Evolutionary conservation across 2,888 invertebrate genomes (phyloP).

Genomic region (Tetragnatha montana): DNA sequence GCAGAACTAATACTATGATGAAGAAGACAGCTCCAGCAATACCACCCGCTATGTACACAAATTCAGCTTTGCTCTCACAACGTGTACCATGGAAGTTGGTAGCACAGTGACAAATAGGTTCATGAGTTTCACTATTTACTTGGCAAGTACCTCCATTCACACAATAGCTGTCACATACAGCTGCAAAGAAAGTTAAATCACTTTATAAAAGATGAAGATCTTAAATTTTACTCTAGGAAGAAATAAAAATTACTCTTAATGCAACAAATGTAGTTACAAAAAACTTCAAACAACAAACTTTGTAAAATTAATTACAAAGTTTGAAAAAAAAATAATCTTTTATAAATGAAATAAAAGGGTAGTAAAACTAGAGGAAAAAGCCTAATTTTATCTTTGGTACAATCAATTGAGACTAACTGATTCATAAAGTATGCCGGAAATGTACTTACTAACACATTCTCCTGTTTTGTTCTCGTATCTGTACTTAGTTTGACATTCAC

Average conservation of each 20-base stretch:
- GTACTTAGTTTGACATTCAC: constrained; percentile 94
- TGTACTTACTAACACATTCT: constrained; percentile 80
- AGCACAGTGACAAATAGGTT: constrained; percentile 90
- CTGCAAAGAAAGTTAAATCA: constrained; percentile 75
- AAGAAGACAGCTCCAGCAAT: constrained; percentile 95
- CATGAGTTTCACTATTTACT: constrained; percentile 84
- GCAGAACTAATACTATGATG: constrained; percentile 91
- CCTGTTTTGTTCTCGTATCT: constrained; percentile 64
- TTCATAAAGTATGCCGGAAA: constrained; percentile 14
- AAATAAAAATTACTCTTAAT: no score
- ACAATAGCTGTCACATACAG: constrained; percentile 89
- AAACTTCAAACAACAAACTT: background rate
- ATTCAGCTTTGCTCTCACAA: constrained; percentile 93
- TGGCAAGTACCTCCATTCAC: constrained; percentile 93
- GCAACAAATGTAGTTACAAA: no score
- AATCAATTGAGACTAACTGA: background rate
- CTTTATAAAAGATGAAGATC: no score
- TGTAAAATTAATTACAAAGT: background rate
- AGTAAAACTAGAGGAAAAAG: no score
- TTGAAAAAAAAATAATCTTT: background rate
- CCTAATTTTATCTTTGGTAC: no score
- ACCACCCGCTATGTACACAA: constrained; percentile 95
- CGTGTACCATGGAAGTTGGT: constrained; percentile 94
- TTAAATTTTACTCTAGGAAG: no score
- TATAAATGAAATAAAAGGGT: background rate